Evolutionary conservation across 2,888 invertebrate species (phyloP), one percentile per base, ranked within the genome.

Genomic region (Metacarcinus magister): DNA sequence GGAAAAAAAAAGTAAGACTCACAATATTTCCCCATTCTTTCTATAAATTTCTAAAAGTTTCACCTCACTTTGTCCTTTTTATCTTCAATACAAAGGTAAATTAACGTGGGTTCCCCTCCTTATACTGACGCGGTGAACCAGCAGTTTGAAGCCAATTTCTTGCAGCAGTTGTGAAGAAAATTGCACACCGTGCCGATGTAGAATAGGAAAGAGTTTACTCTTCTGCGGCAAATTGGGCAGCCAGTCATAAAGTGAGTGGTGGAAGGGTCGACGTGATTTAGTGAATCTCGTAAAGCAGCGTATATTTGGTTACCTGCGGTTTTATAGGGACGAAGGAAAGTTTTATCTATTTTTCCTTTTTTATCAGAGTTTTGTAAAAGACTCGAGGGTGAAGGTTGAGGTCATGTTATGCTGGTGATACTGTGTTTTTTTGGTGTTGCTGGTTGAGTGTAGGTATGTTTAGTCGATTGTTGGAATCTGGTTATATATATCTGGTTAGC

Each of bases 281-380:
- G 16, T 2, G 87, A 10, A 16, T 39, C 87, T 87, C 87, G 87
- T 87, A 87, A 87, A 87, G 39, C 87, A 39, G 10, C 10, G 16
- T 39, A 8, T 87, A 87, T 87, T 87, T 87, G 87, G 87, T 87
- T 87, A 87, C 87, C 39, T 87, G 87, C 39, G 87, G 87, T 87
- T 87, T 87, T 39, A 87, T 87, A 39, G 87, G 39, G 39, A 39
- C 87, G 39, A 87, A 39, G 39, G 87, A 13, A 87, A 32, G 75
- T 2, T 82, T n/a, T n/a, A n/a, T 87, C 39, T 39, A 39, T 87
- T 19, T 39, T 87, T 4, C 13, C 8, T 39, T 1, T 32, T 4
- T 39, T 87, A 32, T 13, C 23, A 39, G 75, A 28, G 28, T n/a
- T 75, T 39, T n/a, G 87, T 16, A 2, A 39, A 87, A 5, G 32